Evolutionary conservation across 1,140 invertebrate species (phyloP).

Genomic region (Gryon sp.): DNA sequence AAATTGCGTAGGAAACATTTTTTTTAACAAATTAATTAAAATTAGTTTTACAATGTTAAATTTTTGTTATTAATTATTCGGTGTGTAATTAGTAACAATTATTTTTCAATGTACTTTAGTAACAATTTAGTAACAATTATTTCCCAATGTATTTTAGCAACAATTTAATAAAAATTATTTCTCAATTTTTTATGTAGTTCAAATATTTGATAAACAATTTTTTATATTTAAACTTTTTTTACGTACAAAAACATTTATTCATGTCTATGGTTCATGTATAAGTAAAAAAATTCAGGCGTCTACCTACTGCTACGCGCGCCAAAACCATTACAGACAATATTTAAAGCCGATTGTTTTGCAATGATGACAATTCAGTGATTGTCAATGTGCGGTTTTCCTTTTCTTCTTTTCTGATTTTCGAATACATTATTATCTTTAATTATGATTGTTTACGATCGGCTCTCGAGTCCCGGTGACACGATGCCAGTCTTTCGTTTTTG

Average conservation of each 20-base stretch:
- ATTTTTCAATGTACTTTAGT: too few species aligned
- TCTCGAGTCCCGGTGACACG: conserved; percentile 15
- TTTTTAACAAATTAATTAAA: too few species aligned
- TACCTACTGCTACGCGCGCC: conserved; percentile 54
- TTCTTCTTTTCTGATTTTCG: conserved; percentile 1
- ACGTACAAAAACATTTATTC: conserved; percentile 5
- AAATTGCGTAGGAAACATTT: too few species aligned
- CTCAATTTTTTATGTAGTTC: not conserved
- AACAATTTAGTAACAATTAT: too few species aligned
- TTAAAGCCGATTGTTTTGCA: conserved; percentile 38
- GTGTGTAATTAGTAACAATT: too few species aligned
- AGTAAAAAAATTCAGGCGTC: conserved; percentile 26
- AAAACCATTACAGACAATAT: conserved; percentile 55
- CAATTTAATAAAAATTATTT: too few species aligned
- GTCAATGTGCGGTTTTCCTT: conserved; percentile 12
- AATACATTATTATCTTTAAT: not conserved
- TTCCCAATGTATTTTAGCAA: too few species aligned
- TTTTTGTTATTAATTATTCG: too few species aligned
- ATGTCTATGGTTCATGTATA: conserved; percentile 9
- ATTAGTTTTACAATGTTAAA: too few species aligned
- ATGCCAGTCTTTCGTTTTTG: conserved; percentile 28
- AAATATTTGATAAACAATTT: too few species aligned
- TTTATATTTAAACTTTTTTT: too few species aligned
- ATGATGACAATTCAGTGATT: conserved; percentile 10
- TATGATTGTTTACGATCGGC: conserved; percentile 41